Base-by-base conservation (phyloP, 2,888 invertebrate species). In the Ypsolopha sequella region DNA sequence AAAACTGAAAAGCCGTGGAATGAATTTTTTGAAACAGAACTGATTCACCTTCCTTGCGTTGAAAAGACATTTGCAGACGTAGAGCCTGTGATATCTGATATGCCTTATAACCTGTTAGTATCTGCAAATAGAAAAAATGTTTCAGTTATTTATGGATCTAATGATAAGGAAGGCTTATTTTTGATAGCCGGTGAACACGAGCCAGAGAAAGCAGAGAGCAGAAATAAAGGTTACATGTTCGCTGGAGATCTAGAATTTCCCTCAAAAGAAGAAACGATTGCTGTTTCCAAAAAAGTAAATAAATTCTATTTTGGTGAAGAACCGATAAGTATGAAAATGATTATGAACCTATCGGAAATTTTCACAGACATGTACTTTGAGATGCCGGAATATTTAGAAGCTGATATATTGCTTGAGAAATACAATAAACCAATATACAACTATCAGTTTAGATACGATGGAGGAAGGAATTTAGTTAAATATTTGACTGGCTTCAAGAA, bases 301-400 rank as follows among this genome's bases (percentile, higher is more conserved):
- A 61, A 80, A 60, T 61, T 86, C 52, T 89, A 89, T 14, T 78
- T 89, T 48, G 76, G 70, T 52, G 70, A 73, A 63, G 82, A 87
- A 48, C 76, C 36, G 64, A 82, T 70, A 60, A 86, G 55, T 73
- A 73, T 67, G 68, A 75, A 64, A 48, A 71, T 54, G 53, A 68
- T 63, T 63, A 71, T 62, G 67, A 81, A 72, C 64, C 61, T 77
- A 36, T 62, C 73, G 6, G 70, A 77, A 51, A 52, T 82, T 1
- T 79, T 80, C 51, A 80, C 81, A 0, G 71, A 84, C n/a, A 54
- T 79, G 3, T 84, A 81, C 60, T 85, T 85, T 57, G 82, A 79
- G 57, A 56, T 72, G n/a, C 84, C 85, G 1, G 57, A 68, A 14
- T 64, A 76, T 48, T 61, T 82, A 11, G 85, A 86, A 59, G 61